Evolutionary conservation across 1,140 invertebrate genomes (phyloP), one percentile per base, ranked within the genome.

Genomic region (Anastatus disparis): DNA sequence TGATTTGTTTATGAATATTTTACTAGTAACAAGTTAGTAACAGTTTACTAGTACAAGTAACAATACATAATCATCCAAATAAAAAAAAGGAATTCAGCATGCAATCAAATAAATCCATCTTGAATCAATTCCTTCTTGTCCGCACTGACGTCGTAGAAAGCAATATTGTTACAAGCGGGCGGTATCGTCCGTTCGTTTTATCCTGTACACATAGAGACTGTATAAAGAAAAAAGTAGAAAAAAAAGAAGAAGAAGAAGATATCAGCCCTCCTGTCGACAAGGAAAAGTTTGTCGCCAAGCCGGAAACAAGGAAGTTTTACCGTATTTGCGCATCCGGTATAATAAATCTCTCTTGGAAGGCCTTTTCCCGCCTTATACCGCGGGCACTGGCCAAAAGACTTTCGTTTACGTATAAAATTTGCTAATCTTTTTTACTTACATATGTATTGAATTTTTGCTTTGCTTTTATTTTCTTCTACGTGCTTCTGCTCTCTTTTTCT

Each of bases 271-370:
- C 61, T 35, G 17, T 7, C 27, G 31, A 27, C 75, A 78, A 79
- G 77, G 76, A 77, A 80, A 80, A 80, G 75, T 80, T 80, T 77
- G 62, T 73, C 76, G 71, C 72, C 72, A 76, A 71, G 66, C 68
- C 75, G 77, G 78, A 79, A 76, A 75, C 76, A 61, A 71, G 65
- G 72, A 79, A 79, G 78, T 79, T 77, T 79, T 76, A 78, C 77
- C 78, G 78, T 79, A 78, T 79, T 79, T 78, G 77, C 75, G 72
- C 76, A 78, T 79, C 78, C 78, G 77, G 76, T 61, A 44, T 70
- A 64, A 77, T 79, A 79, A 78, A 77, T 79, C 73, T 71, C 40
- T 44, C 9, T 6, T 2, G 17, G 1, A n/a, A n/a, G n/a, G 61
- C 29, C 61, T 71, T 65, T 75, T 65, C 66, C 75, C 75, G 76